Evolutionary conservation across 1,140 invertebrate genomes (phyloP).

Genomic region (Chymomyza costata): DNA sequence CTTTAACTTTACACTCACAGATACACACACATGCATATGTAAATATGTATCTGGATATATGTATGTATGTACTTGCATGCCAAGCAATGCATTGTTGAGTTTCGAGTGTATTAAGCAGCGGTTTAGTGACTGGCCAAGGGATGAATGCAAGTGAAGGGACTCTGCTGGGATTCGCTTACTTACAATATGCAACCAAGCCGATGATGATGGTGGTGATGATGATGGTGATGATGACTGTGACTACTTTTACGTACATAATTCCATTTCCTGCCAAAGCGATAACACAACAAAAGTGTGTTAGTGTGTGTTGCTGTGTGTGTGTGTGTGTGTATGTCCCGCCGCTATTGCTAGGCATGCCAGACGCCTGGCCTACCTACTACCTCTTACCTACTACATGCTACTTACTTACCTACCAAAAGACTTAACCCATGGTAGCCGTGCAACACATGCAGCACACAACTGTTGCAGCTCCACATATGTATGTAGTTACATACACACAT

Average conservation of each 20-base stretch:
- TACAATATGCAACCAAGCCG: too few relatives aligned
- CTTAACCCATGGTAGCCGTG: too few relatives aligned
- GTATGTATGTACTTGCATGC: too few relatives aligned
- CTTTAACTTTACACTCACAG: constrained; percentile 16
- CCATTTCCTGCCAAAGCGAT: constrained; percentile 71
- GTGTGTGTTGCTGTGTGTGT: constrained; percentile 14
- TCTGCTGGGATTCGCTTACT: constrained; percentile 31
- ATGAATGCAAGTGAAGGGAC: constrained; percentile 8
- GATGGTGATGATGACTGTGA: too few relatives aligned
- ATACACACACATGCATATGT: not conserved
- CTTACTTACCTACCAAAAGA: constrained; percentile 36
- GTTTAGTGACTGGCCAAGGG: not conserved
- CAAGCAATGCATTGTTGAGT: constrained; percentile 3
- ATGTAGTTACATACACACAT: too few relatives aligned
- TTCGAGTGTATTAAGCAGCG: too few relatives aligned
- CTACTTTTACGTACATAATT: constrained; percentile 65
- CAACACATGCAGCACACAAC: too few relatives aligned
- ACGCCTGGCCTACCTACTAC: too few relatives aligned
- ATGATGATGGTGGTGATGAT: too few relatives aligned
- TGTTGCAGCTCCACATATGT: too few relatives aligned
- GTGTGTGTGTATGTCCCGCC: constrained; percentile 42
- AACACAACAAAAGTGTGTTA: constrained; percentile 41
- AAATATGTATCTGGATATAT: constrained; percentile 16
- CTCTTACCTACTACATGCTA: constrained; percentile 8
- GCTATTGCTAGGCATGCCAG: constrained; percentile 57